Evolutionary conservation across 23 tunicate species (phyloP), one percentile per base, ranked within the genome.

Genomic region (Pegea sp.): DNA sequence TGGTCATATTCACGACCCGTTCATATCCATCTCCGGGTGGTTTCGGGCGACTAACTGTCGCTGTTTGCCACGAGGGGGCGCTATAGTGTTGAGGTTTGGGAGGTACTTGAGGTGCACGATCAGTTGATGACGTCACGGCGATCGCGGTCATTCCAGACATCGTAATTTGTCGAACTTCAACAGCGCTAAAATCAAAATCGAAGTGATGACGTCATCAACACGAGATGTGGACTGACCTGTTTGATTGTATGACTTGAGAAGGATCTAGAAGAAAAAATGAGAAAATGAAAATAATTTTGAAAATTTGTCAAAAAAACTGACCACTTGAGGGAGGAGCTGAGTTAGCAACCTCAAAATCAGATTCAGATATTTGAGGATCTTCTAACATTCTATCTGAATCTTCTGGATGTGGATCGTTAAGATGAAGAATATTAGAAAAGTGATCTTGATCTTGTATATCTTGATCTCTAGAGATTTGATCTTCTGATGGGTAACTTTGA

Each of bases 61-160:
- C 72, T 20, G 30, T 61, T 42, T 81, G 93, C 93, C 93, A 81
- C 5, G 93, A 81, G 27, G 93, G 93, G 23, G 93, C 93, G 0
- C 71, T 32, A 48, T 81, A 81, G 34, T 71, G 69, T n/a, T 54
- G 62, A 5, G 67, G 75, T 56, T 77, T 63, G 5, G 93, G 93
- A 4, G 80, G 77, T 7, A 65, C 69, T 2, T 34, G 4, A 8
- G 93, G 80, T 2, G 26, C 53, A 31, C 59, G 52, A 1, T 19
- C 11, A 30, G 57, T 25, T 4, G 61, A 30, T 30, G 48, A n/a
- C 0, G 93, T 81, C 1, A 81, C 20, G 2, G 93, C 93, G 34
- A 81, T 81, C 4, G 93, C 93, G 2, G 80, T 81, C 93, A 81
- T 81, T 6, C 93, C 93, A 0, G 93, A 72, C 69, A 81, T 68